Conservation (phyloP, 2,888 invertebrate genomes). For the Ametastegia equiseti region DNA sequence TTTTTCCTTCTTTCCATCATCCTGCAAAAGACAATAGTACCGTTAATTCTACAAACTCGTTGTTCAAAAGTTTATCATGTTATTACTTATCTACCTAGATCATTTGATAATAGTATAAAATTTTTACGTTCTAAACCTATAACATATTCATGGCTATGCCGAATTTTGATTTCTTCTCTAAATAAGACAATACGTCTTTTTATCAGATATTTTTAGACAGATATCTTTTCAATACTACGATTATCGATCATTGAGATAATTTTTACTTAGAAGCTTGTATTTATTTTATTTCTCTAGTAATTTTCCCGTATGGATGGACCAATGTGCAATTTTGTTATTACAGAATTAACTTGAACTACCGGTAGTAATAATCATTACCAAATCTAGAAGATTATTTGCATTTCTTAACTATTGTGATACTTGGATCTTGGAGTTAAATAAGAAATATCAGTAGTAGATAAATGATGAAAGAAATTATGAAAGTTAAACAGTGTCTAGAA, state of each 20-base stretch:
- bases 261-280: constrained; percentile 3
- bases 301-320: constrained; percentile 19
- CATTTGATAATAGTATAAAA: not conserved
- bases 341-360: not conserved
- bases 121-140: no score
- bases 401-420: no score
- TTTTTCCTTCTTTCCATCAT: not conserved
- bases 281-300: not conserved
- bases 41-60: not conserved
- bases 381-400: not conserved
- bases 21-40: not conserved
- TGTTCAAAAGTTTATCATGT: not conserved
- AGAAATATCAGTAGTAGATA: no score
- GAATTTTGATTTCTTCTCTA: not conserved
- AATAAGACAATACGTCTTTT: not conserved
- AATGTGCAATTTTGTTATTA: not conserved
- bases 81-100: not conserved
- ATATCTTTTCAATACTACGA: not conserved
- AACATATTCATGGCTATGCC: not conserved
- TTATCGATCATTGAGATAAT: not conserved
- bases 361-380: not conserved
- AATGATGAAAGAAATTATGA: no score
- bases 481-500: not conserved
- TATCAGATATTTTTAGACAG: not conserved
- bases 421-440: not conserved